Conservation (phyloP, 1,140 invertebrate genomes). For the Spodoptera litura region DNA sequence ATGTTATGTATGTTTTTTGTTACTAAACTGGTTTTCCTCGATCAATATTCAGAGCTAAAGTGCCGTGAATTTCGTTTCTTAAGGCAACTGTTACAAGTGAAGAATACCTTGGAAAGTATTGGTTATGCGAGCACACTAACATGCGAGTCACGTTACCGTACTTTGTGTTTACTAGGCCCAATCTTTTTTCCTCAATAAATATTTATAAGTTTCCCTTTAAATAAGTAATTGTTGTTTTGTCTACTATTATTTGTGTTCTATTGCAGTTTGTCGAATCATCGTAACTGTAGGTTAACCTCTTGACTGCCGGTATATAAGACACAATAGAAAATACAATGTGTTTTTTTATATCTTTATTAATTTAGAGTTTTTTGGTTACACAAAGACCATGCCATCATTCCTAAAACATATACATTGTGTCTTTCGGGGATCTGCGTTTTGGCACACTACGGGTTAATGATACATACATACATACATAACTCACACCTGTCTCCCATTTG, state of each 20-base stretch:
- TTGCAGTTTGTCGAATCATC: neutral
- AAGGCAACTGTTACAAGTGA: neutral
- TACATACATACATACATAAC: too few species aligned
- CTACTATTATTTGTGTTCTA: neutral
- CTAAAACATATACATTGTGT: too few species aligned
- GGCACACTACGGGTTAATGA: too few species aligned
- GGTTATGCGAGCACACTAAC: neutral
- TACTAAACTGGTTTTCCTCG: neutral
- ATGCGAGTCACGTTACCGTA: constrained; percentile 1
- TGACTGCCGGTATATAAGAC: too few species aligned
- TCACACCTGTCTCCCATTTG: too few species aligned
- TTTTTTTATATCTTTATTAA: too few species aligned
- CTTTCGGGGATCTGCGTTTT: too few species aligned
- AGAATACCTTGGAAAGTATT: constrained; percentile 2
- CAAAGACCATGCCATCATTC: too few species aligned
- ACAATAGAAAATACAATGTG: too few species aligned
- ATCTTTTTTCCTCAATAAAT: neutral
- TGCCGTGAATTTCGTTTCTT: constrained; percentile 11
- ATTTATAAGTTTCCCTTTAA: constrained; percentile 16
- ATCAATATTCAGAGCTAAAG: neutral
- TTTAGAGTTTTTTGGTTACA: too few species aligned
- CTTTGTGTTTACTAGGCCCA: neutral
- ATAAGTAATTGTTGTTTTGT: neutral
- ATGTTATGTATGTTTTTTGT: too few species aligned
- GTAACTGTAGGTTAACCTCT: too few species aligned